These are phyloP conservation scores for Tachyglossus aculeatus DNA, from an alignment of 2,797 vertebrate species.

Conservation along the genomic window DNA sequence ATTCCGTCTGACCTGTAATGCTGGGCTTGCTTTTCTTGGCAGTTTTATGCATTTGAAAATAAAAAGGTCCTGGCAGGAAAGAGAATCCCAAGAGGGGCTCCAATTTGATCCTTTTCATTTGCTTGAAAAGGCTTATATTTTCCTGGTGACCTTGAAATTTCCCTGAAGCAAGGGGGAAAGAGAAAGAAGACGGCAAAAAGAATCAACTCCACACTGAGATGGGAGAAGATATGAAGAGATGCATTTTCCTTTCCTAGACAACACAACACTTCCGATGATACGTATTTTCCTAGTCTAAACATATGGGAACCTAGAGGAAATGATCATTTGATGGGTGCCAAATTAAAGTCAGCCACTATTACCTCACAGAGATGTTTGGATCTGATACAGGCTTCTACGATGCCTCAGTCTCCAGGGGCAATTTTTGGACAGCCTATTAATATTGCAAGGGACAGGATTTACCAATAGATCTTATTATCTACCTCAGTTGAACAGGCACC, in stretches of 20 bases:
- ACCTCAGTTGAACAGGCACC: slow-evolving; percentile 4
- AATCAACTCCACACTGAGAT: slow-evolving; percentile 29
- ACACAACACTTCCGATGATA: slow-evolving; percentile 15
- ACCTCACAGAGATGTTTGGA: background rate
- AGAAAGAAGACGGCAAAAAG: slow-evolving; percentile 31
- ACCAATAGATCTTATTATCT: background rate
- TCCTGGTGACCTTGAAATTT: slow-evolving; percentile 34
- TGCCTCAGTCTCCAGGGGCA: too few species aligned
- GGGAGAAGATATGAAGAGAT: slow-evolving; percentile 6
- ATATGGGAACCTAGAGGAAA: too few species aligned
- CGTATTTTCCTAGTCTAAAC: too few species aligned
- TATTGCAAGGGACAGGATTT: slow-evolving; percentile 1
- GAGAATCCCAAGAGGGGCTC: slow-evolving; percentile 52
- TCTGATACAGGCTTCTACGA: slow-evolving; percentile 6
- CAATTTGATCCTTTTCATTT: slow-evolving; percentile 10
- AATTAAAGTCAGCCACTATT: too few species aligned
- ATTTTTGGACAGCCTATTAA: background rate
- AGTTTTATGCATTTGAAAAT: slow-evolving; percentile 31
- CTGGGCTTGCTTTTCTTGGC: slow-evolving; percentile 47
- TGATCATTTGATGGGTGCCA: too few species aligned
- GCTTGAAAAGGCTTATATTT: slow-evolving; percentile 20
- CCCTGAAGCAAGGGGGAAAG: slow-evolving; percentile 39
- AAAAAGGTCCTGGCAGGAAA: background rate
- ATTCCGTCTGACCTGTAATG: slow-evolving; percentile 19
- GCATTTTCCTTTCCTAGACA: slow-evolving; percentile 2